phyloP scores from a whole-genome alignment of 92 coral and sea anemone species.

The Zoanthus solanderi region DNA sequence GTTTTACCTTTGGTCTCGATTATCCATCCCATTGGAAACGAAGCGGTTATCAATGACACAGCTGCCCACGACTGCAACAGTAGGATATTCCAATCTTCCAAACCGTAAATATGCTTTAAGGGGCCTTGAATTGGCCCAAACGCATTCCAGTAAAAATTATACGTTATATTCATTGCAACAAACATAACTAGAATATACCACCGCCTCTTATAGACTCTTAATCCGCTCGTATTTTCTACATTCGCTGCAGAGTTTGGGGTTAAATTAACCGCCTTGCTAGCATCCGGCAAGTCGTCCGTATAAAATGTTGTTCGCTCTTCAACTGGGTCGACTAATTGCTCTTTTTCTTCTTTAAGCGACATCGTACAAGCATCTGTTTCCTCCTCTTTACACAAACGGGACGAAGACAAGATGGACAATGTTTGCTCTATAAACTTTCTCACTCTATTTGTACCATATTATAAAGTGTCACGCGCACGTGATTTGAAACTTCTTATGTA shows the following conservation, averaged over 20 bases:
- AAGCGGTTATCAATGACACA: background rate
- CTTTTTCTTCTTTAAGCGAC: background rate
- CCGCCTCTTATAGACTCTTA: conserved; percentile 55
- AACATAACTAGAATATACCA: conserved; percentile 66
- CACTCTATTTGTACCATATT: too few relatives aligned
- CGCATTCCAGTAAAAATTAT: conserved; percentile 59
- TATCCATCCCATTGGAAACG: conserved; percentile 24
- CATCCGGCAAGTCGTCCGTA: background rate
- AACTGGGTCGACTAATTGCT: background rate
- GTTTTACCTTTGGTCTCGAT: conserved; percentile 24
- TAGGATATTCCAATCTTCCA: conserved; percentile 47
- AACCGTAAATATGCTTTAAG: conserved; percentile 47
- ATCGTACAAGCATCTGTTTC: background rate
- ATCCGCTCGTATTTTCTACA: background rate
- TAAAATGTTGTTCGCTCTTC: background rate
- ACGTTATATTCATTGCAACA: conserved; percentile 22
- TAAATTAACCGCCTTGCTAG: background rate
- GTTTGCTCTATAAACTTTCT: too few relatives aligned
- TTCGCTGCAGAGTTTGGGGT: background rate
- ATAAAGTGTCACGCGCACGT: too few relatives aligned
- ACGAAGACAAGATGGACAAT: too few relatives aligned
- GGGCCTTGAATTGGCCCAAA: conserved; percentile 71
- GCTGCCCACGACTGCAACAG: conserved; percentile 25
- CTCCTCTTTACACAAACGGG: too few relatives aligned
- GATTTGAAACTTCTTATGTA: too few relatives aligned